Evolutionary conservation across 1,140 invertebrate genomes (phyloP).

Genomic region (Neomicropteryx cornuta): DNA sequence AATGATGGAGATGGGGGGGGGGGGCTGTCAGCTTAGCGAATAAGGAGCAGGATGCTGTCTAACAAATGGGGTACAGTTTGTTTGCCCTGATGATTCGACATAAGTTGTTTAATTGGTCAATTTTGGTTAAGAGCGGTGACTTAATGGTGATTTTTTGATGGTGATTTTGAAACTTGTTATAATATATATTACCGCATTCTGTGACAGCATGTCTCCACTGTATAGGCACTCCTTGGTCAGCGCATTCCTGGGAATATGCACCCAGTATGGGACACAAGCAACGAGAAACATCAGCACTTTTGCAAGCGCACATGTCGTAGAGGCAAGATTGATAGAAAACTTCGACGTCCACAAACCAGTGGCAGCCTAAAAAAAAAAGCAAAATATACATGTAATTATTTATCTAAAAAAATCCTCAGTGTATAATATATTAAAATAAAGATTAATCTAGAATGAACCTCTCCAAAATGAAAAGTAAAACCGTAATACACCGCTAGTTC

Average conservation of each 20-base stretch:
- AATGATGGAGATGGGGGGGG: too few species aligned
- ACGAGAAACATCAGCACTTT: constrained; percentile 43
- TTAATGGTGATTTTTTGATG: too few species aligned
- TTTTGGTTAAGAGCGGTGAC: too few species aligned
- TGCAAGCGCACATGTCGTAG: constrained; percentile 81
- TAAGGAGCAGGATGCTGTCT: too few species aligned
- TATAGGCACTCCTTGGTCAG: constrained; percentile 53
- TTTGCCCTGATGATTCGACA: too few species aligned
- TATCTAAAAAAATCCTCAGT: constrained; percentile 8
- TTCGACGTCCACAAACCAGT: constrained; percentile 66
- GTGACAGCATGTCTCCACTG: constrained; percentile 66
- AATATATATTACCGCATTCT: constrained; percentile 69
- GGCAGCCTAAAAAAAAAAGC: constrained; percentile 51
- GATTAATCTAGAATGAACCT: neutral
- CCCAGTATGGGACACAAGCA: constrained; percentile 75
- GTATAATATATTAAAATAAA: too few species aligned
- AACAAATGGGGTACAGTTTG: too few species aligned
- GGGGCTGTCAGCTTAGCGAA: too few species aligned
- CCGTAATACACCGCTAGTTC: too few species aligned
- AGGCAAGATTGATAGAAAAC: constrained; percentile 70
- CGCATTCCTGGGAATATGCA: constrained; percentile 70
- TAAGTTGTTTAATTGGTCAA: too few species aligned
- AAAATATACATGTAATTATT: constrained; percentile 7
- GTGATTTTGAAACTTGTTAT: too few species aligned
- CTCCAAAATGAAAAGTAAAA: neutral